phyloP scores from a whole-genome alignment of 2,113 vertebrate genomes.

The Pachycephala philippinensis region DNA sequence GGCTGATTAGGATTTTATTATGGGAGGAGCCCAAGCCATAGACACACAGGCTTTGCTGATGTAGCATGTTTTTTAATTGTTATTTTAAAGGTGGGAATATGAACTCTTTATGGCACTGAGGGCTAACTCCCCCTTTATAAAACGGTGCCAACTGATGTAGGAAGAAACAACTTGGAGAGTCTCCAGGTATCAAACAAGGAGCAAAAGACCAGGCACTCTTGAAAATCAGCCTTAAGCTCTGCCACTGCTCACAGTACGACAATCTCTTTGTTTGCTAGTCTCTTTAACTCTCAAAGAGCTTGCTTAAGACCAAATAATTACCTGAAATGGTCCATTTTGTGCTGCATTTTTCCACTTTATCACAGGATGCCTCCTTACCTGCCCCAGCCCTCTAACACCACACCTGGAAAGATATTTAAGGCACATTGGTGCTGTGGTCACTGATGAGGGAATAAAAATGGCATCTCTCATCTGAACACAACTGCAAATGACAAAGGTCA shows the following conservation, averaged over 20 bases:
- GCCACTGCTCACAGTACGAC: background rate
- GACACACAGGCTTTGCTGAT: background rate
- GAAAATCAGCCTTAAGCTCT: background rate
- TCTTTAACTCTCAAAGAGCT: background rate
- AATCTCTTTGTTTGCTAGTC: background rate
- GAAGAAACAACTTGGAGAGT: background rate
- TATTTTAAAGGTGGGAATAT: background rate
- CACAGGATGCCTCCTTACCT: background rate
- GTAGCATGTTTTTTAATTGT: background rate
- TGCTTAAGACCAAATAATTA: background rate
- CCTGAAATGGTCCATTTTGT: background rate
- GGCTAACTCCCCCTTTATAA: background rate
- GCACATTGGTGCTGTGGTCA: background rate
- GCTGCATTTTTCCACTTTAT: background rate
- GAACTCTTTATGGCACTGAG: background rate
- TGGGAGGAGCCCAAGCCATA: background rate
- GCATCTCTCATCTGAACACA: background rate
- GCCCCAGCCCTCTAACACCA: background rate
- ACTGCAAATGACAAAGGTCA: background rate
- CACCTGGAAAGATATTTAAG: background rate
- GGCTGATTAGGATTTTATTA: background rate
- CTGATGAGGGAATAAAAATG: background rate
- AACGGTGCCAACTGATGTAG: background rate
- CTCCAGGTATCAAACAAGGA: background rate
- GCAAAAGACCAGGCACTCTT: background rate